Base-by-base conservation (phyloP, 53 echinoderm and acorn worm species). In the Holothuria scabra region DNA sequence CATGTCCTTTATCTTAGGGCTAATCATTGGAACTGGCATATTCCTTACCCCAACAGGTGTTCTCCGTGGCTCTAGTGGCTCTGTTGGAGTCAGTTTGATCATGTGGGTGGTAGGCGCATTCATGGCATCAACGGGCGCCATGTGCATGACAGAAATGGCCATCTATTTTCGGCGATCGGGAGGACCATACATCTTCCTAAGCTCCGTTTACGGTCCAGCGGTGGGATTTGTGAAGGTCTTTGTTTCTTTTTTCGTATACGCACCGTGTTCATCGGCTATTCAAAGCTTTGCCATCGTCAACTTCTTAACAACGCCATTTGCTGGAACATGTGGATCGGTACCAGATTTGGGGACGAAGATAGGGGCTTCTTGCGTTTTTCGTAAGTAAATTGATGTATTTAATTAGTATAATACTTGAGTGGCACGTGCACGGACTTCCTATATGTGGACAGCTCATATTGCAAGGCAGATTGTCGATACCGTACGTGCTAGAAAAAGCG, bases 51-150 rank as follows among this genome's bases (percentile, higher is more conserved):
- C 72, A 8, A 28, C 74, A 21, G 74, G 74, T 28, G 74, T 74
- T 22, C 74, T 74, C 74, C 46, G 74, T 46, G 74, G 74, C 28
- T 74, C 48, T 7, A 48, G 74, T 48, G 70, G 67, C 26, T 67
- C 67, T 26, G 30, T 69, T 1, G 70, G 70, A 2, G 37, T 69
- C 70, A 37, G 48, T 74, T 74, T 74, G 19, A 74, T 74, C 2
- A 25, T 74, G 20, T 74, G 74, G 74, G 41, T 74, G n/a, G 14
- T 49, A 2, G 74, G 74, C 26, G 74, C 74, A 24, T 74, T 46
- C 23, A 48, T 74, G 23, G 49, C 74, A 22, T 44, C 74, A 24
- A 46, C 74, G 22, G 48, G 46, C 8, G 46, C 74, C 8, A 22
- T 74, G 48, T 74, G 74, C 46, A 8, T 74, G 23, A 74, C 55